Base-by-base conservation (phyloP, 2,113 vertebrate species). In the Brienomyrus longianalis region DNA sequence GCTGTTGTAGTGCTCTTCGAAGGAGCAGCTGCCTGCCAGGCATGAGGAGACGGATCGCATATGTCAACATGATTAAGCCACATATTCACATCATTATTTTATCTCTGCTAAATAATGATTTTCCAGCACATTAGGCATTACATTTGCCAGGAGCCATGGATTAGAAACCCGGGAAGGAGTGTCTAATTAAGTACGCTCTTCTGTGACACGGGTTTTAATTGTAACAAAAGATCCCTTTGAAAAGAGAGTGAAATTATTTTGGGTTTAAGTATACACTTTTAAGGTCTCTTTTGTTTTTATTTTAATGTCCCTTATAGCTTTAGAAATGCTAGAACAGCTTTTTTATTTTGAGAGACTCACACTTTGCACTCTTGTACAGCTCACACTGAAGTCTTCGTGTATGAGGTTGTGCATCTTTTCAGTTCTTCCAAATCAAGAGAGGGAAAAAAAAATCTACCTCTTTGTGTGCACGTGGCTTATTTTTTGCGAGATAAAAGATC, bases 1-100 rank as follows among this genome's bases (percentile, higher is more conserved):
- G 35, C 96, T 97, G 94, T 96, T 97, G 91, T 99, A 99, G 84
- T 98, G 97, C 87, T 98, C 98, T 88, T 99, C 98, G 90, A 99
- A 99, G 0, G 97, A 97, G 89, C 98, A 99, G 89, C 98, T 97
- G 62, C 98, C 98, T 99, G 91, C 5, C 91, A 92, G 93, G n/a
- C 50, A 90, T 47, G 90, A 91, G 83, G 92, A 93, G 0, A 1
- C 84, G 92, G 92, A 92, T 92, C 92, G 92, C 39, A 90, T 92
- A 91, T 93, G 62, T 93, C 93, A 94, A 93, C 90, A 92, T 95
- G 92, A 91, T 96, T 94, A 96, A 92, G 80, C 87, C 66, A 92
- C 89, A 93, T 91, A 94, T 94, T 94, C 94, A 93, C 92, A 94
- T 94, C 91, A 93, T 91, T 93, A 93, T 93, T 96, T 96, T 92